These are phyloP conservation scores for Tiliacea citrago DNA, from an alignment of 2,888 invertebrate genomes.

Conservation along the genomic window DNA sequence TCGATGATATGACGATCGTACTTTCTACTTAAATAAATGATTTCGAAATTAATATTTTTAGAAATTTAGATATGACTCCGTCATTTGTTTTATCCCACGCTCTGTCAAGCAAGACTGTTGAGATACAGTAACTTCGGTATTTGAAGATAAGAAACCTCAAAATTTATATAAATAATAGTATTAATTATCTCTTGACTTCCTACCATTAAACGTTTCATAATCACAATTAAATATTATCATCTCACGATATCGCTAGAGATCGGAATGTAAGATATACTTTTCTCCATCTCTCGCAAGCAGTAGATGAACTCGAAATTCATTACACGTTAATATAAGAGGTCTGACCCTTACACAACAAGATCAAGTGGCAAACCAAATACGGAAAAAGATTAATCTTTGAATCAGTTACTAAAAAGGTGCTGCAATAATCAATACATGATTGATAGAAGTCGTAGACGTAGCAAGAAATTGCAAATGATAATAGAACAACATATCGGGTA, in stretches of 20 bases:
- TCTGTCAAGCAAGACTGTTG: slow-evolving; percentile 15
- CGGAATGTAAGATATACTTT: slow-evolving; percentile 44
- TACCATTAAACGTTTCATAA: slow-evolving; percentile 44
- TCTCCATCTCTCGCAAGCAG: slow-evolving; percentile 5
- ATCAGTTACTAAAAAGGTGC: slow-evolving; percentile 44
- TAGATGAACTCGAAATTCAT: slow-evolving; percentile 34
- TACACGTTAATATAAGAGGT: slow-evolving; percentile 20
- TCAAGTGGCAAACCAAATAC: slow-evolving; percentile 40
- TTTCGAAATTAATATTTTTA: slow-evolving; percentile 32
- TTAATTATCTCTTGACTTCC: slow-evolving; percentile 32
- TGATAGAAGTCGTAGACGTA: slow-evolving; percentile 42
- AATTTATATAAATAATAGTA: slow-evolving; percentile 24
- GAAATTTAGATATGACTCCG: slow-evolving; percentile 29
- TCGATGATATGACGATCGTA: slow-evolving; percentile 27
- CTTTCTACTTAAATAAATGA: slow-evolving; percentile 60
- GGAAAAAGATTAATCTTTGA: slow-evolving; percentile 50
- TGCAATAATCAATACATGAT: slow-evolving; percentile 48
- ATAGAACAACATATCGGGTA: slow-evolving; percentile 71
- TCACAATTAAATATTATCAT: slow-evolving; percentile 43
- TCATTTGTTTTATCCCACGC: slow-evolving; percentile 43
- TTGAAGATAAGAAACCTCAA: slow-evolving; percentile 15
- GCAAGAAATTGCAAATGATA: slow-evolving; percentile 66
- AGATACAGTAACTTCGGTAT: slow-evolving; percentile 14
- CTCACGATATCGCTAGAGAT: slow-evolving; percentile 46
- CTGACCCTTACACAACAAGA: slow-evolving; percentile 47